Percentiles rank a stretch among this genome's conserved stretches.
phyloP scores from a whole-genome alignment of 2,888 invertebrate species.

The Erannis defoliaria region DNA sequence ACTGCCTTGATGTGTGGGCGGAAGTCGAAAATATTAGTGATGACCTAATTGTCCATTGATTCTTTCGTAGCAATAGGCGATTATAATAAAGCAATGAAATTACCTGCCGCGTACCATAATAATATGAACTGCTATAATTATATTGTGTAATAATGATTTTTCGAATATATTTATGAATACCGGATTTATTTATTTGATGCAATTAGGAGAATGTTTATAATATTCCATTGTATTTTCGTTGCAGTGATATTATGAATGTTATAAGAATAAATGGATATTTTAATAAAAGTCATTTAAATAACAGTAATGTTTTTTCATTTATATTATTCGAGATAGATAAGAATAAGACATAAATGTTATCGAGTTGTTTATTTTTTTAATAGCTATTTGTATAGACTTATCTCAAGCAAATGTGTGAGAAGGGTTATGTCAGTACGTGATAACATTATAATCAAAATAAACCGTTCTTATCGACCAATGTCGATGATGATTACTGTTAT shows the following conservation, averaged over 20 bases:
- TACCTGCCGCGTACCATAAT: conserved; percentile 53
- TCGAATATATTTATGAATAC: conserved; percentile 68
- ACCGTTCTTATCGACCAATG: too few species aligned
- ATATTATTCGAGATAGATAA: neutral
- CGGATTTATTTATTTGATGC: conserved; percentile 57
- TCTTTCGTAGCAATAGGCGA: conserved; percentile 43
- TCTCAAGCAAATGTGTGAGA: neutral
- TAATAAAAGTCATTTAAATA: conserved; percentile 86
- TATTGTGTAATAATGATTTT: conserved; percentile 39
- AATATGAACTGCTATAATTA: conserved; percentile 44
- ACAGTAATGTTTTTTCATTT: conserved; percentile 62
- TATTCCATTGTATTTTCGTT: conserved; percentile 86
- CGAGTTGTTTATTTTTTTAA: conserved; percentile 14
- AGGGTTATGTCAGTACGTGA: conserved; percentile 3
- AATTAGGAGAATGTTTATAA: conserved; percentile 84
- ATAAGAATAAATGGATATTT: conserved; percentile 87
- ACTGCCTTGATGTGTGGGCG: conserved; percentile 57
- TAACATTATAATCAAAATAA: conserved; percentile 9
- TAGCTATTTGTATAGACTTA: neutral
- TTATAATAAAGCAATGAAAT: conserved; percentile 51
- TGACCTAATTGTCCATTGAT: conserved; percentile 59
- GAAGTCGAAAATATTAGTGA: conserved; percentile 53
- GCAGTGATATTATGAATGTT: conserved; percentile 87
- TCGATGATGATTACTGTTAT: too few species aligned
- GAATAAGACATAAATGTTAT: neutral